A percentile compares a stretch with the other conserved stretches of the same genome.
phyloP scores from a whole-genome alignment of 2,888 invertebrate species.

The Loripinus fragilis region DNA sequence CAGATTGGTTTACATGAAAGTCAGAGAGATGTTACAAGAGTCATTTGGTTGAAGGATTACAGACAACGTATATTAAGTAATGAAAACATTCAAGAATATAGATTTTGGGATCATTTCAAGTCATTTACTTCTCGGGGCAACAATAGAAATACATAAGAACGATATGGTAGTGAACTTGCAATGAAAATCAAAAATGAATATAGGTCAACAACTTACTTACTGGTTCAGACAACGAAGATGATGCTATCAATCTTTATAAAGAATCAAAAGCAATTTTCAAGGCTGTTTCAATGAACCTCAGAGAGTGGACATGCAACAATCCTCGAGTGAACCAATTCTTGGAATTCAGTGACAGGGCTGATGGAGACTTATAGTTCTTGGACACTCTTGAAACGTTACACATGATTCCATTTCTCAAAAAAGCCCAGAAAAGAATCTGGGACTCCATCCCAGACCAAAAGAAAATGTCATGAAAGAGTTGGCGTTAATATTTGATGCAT shows the following conservation, averaged over 20 bases:
- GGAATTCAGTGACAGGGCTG: neutral
- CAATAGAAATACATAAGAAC: no score
- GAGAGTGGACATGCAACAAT: slow-evolving; percentile 23
- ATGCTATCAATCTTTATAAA: neutral
- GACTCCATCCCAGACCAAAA: neutral
- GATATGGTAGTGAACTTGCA: neutral
- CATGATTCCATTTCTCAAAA: neutral
- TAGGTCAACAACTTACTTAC: slow-evolving; percentile 11
- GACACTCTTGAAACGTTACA: slow-evolving; percentile 19
- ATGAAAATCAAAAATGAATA: slow-evolving; percentile 9
- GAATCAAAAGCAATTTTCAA: neutral
- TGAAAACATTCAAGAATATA: slow-evolving; percentile 8
- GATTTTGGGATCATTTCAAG: slow-evolving; percentile 12
- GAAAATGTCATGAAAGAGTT: slow-evolving; percentile 9
- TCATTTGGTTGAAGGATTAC: slow-evolving; percentile 28
- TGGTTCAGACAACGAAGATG: neutral
- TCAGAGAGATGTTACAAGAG: slow-evolving; percentile 25
- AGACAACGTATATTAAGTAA: neutral
- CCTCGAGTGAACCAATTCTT: neutral
- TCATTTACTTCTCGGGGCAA: slow-evolving; percentile 9
- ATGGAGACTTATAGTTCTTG: slow-evolving; percentile 5
- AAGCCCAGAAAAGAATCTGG: neutral
- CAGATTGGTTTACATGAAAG: slow-evolving; percentile 13
- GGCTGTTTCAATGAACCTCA: slow-evolving; percentile 24
- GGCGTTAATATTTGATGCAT: slow-evolving; percentile 10